Base-by-base conservation (phyloP, 2,113 vertebrate genomes). In the Tautogolabrus adspersus region DNA sequence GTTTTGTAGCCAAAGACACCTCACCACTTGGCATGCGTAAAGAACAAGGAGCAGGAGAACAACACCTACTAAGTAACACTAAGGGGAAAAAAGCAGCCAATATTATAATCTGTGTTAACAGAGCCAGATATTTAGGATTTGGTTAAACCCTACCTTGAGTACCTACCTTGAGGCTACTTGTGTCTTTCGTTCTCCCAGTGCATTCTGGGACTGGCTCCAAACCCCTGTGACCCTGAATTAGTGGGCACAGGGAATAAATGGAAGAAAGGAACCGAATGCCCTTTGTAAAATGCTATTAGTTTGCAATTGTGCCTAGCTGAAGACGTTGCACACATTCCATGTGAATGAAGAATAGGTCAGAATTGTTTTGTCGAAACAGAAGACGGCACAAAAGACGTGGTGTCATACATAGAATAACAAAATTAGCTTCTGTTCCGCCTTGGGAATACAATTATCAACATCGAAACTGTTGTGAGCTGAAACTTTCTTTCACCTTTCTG, bases 261-360 rank as follows among this genome's bases (percentile, higher is more conserved):
- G 37, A 55, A 46, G 54, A 30, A 66, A 69, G 42, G 65, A 90
- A 75, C 78, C 58, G 12, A 62, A 6, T 84, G 82, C 63, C 79
- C 70, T 87, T 85, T 83, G 66, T 86, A 86, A 76, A 65, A 84
- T 82, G 70, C 22, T 73, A 70, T 88, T 84, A 83, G 85, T 77
- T 76, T 83, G 42, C 46, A 83, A 38, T 51, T 26, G 34, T 81
- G 42, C 59, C 40, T 67, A 57, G 70, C 34, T 68, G 61, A 66
- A 64, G 30, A 82, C 51, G 56, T 10, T 65, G 56, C 26, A 56
- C 26, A 56, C 64, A 62, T 70, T 83, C 76, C 67, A 66, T 44
- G 8, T 56, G 54, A 67, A 63, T 0, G 10, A 10, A 46, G 18
- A 80, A 55, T 6, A 34, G 59, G 26, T 67, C 75, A 8, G 23